phyloP scores from a whole-genome alignment of 2,113 vertebrate species.

The Cranoglanis bouderius region DNA sequence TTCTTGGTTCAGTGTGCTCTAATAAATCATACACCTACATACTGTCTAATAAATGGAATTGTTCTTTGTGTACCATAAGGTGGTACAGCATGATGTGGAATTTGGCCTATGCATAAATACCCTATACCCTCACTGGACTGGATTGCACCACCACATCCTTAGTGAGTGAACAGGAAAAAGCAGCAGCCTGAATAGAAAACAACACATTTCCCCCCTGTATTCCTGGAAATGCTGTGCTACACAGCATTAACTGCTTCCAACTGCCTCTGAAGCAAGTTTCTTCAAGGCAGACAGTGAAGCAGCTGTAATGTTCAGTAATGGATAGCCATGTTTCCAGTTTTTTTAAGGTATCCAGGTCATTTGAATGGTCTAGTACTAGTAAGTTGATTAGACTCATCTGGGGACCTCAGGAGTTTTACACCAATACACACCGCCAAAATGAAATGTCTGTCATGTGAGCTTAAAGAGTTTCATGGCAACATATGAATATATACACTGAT shows the following conservation, averaged over 20 bases:
- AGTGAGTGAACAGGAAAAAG: constrained; percentile 47
- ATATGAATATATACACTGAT: background rate
- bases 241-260: constrained; percentile 43
- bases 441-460: background rate
- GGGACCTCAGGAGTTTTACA: background rate
- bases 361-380: background rate
- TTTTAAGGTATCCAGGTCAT: background rate
- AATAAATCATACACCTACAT: background rate
- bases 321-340: background rate
- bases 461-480: background rate
- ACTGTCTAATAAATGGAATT: background rate
- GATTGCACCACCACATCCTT: constrained; percentile 58
- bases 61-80: constrained; percentile 49
- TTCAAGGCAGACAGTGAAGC: constrained; percentile 43
- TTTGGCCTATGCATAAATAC: constrained; percentile 39
- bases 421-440: background rate
- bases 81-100: constrained; percentile 48
- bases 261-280: constrained; percentile 57
- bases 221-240: constrained; percentile 43
- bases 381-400: background rate
- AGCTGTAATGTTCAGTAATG: constrained; percentile 7
- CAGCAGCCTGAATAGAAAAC: constrained; percentile 52
- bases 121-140: constrained; percentile 37
- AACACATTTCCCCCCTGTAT: constrained; percentile 1
- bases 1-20: background rate